Base-by-base conservation (phyloP, 2,888 invertebrate species). In the Tetanocera ferruginea region DNA sequence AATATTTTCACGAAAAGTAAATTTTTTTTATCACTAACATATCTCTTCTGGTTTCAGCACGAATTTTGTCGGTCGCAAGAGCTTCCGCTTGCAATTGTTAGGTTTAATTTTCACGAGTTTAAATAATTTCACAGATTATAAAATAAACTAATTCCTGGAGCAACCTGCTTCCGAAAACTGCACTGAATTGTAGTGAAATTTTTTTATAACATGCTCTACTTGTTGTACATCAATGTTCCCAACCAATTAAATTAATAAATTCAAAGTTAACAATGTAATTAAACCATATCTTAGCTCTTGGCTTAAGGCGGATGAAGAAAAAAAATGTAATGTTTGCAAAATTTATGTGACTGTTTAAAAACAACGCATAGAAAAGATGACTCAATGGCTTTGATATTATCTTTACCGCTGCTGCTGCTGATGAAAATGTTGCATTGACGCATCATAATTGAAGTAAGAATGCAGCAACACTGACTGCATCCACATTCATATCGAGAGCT, bases 231-330 rank as follows among this genome's bases (percentile, higher is more conserved):
- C 52, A 6, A 8, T 23, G 34, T 75, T 66, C 75, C 66, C 75
- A 66, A 66, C 31, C 55, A 67, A 75, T 75, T 67, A 75, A 66
- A 34, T 37, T 67, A 51, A 75, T 75, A 34, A 75, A 75, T 75
- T 75, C 67, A 55, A 74, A 67, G 66, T 52, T 55, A 75, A 67
- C 67, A 75, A 23, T 51, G 74, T 74, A 62, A 75, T 75, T 75
- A 66, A 64, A 23, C 64, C 51, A 31, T 62, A 23, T 19, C 23
- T 64, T 23, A 8, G 19, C 60, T 43, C 14, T 43, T 49, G 37
- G 37, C n/a, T 43, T 43, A 34, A 67, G 49, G 19, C 49, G 37
- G 23, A n/a, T 17, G 11, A 43, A 34, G 17, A 23, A 23, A 19
- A 14, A 23, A 43, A 9, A 6, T 23, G 19, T 23, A 67, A 43